Percentiles rank a stretch among this genome's conserved stretches.
These are phyloP conservation scores for Bombus confusus DNA, from an alignment of 1,140 invertebrate species.

Conservation along the genomic window DNA sequence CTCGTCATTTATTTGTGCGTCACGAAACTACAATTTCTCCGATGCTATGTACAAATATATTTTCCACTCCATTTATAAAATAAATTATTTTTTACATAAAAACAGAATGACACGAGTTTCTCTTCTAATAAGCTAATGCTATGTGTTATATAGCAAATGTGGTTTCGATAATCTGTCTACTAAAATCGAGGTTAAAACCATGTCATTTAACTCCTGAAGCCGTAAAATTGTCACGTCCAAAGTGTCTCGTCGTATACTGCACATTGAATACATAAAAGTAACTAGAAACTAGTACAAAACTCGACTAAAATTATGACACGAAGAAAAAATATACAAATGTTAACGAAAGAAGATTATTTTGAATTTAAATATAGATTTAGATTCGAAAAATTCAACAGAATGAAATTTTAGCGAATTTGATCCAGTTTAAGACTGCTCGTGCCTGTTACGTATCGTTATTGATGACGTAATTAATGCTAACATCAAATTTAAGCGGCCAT, in stretches of 20 bases:
- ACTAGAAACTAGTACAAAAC: not conserved
- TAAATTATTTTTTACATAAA: not conserved
- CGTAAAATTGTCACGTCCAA: conserved; percentile 32
- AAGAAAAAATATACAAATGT: not conserved
- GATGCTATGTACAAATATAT: not conserved
- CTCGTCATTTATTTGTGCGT: too few species aligned
- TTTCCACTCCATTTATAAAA: not conserved
- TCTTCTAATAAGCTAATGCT: not conserved
- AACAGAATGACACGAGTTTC: too few species aligned
- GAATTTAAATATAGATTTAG: not conserved
- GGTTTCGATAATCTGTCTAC: conserved; percentile 1
- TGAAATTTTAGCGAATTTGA: not conserved
- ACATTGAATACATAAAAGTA: conserved; percentile 40
- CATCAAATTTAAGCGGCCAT: conserved; percentile 4
- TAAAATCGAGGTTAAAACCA: conserved; percentile 46
- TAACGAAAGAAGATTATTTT: not conserved
- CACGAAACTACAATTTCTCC: not conserved
- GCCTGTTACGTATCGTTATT: not conserved
- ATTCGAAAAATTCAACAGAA: not conserved
- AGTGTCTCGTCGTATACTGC: conserved; percentile 1
- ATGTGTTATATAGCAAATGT: not conserved
- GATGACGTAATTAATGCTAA: conserved; percentile 35
- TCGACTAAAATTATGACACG: too few species aligned
- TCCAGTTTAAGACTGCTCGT: not conserved
- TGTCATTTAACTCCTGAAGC: conserved; percentile 27